Evolutionary conservation across 1,140 invertebrate species (phyloP).

Genomic region (Chymomyza costata): DNA sequence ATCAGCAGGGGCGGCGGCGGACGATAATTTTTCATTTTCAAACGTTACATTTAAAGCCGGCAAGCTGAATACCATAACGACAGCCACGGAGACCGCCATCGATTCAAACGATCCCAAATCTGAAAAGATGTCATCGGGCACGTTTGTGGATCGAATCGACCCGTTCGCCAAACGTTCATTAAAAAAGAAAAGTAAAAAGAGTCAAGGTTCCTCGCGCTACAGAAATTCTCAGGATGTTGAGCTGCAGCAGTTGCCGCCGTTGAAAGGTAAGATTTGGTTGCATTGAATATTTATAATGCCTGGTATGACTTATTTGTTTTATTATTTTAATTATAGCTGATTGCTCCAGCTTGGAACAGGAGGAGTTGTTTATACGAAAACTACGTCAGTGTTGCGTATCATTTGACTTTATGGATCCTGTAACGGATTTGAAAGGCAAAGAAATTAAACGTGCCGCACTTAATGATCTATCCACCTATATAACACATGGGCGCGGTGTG

Average conservation of each 20-base stretch:
- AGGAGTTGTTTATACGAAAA: constrained; percentile 98
- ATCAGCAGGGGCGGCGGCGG: constrained; percentile 30
- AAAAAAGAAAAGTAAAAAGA: constrained; percentile 95
- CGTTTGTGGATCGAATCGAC: constrained; percentile 96
- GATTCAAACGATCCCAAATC: constrained; percentile 73
- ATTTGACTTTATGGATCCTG: constrained; percentile 99
- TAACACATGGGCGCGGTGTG: constrained; percentile 93
- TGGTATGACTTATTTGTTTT: not conserved
- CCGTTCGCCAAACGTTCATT: constrained; percentile 93
- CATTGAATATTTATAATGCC: no score
- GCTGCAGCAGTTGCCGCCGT: constrained; percentile 87
- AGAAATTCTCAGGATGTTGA: constrained; percentile 92
- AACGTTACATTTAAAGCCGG: constrained; percentile 62
- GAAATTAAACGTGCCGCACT: constrained; percentile 98
- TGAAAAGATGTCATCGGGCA: constrained; percentile 85
- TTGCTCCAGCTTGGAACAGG: constrained; percentile 90
- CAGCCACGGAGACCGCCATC: constrained; percentile 69
- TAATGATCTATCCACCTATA: constrained; percentile 98
- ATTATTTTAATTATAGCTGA: constrained; percentile 46
- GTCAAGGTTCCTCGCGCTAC: constrained; percentile 92
- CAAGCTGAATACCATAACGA: constrained; percentile 71
- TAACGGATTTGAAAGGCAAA: constrained; percentile 98
- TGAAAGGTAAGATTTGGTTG: constrained; percentile 83
- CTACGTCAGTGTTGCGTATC: constrained; percentile 98
- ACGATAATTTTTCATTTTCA: constrained; percentile 55